These are phyloP conservation scores for Sarcophaga variegata DNA, from an alignment of 2,888 invertebrate species.

Conservation along the genomic window DNA sequence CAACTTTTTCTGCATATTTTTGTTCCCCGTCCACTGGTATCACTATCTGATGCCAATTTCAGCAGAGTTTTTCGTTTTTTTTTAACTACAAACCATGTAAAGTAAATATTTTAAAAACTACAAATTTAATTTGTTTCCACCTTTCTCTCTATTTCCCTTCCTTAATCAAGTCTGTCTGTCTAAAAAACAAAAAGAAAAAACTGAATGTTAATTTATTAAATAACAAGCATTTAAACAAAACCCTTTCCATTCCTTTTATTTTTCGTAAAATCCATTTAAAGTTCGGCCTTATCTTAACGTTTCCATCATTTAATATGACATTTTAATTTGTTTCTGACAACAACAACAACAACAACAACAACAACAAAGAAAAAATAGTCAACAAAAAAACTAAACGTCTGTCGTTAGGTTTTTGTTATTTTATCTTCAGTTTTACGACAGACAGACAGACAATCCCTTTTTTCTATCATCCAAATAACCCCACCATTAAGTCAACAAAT, in stretches of 20 bases:
- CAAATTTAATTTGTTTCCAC: background rate
- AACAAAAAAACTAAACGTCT: slow-evolving; percentile 11
- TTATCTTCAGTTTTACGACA: background rate
- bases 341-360: background rate
- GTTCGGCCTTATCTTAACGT: slow-evolving; percentile 27
- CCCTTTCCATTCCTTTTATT: background rate
- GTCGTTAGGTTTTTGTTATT: background rate
- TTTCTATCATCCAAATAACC: background rate
- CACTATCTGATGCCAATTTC: too few species aligned
- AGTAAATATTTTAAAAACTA: too few species aligned
- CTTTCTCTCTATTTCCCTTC: too few species aligned
- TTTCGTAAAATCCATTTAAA: background rate
- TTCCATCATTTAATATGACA: slow-evolving; percentile 61
- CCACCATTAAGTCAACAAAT: background rate
- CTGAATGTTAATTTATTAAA: slow-evolving; percentile 28
- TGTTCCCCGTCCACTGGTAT: too few species aligned
- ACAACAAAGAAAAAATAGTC: background rate
- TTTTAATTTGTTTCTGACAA: slow-evolving; percentile 66
- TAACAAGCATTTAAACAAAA: slow-evolving; percentile 5
- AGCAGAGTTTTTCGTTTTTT: too few species aligned
- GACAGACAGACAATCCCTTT: slow-evolving; percentile 32
- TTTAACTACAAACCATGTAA: too few species aligned
- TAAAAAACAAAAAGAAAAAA: background rate
- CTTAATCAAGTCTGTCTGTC: background rate
- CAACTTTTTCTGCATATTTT: too few species aligned